phyloP scores from a whole-genome alignment of 1,140 invertebrate species.

The Trichonephila clavata region DNA sequence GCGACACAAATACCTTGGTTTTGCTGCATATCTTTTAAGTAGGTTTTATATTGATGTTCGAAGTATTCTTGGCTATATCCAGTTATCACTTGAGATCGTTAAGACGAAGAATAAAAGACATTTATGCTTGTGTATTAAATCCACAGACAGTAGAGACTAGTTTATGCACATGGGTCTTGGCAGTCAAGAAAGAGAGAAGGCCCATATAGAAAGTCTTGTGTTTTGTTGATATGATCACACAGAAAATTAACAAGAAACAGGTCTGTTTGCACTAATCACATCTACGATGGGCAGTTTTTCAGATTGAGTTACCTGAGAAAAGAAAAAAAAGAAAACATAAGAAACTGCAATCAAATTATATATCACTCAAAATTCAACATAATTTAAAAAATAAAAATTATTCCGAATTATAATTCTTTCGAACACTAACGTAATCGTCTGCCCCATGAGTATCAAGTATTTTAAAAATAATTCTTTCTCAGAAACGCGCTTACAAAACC shows the following conservation, averaged over 20 bases:
- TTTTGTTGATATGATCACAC: background rate
- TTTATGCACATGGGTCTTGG: conserved; percentile 30
- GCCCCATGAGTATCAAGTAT: too few relatives aligned
- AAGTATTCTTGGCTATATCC: background rate
- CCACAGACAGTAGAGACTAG: conserved; percentile 65
- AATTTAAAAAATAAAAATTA: background rate
- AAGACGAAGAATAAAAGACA: conserved; percentile 44
- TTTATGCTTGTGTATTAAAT: background rate
- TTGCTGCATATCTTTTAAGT: conserved; percentile 39
- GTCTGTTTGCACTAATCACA: conserved; percentile 45
- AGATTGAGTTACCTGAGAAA: conserved; percentile 63
- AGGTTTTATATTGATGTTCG: background rate
- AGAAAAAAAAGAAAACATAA: conserved; percentile 34
- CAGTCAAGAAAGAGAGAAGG: conserved; percentile 3
- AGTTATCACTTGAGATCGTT: conserved; percentile 49
- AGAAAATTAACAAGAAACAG: conserved; percentile 62
- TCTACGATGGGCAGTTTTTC: conserved; percentile 64
- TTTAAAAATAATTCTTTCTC: too few relatives aligned
- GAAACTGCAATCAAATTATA: background rate
- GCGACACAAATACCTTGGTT: conserved; percentile 1
- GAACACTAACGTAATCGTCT: too few relatives aligned
- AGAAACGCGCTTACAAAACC: too few relatives aligned
- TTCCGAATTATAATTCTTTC: too few relatives aligned
- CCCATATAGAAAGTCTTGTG: conserved; percentile 37
- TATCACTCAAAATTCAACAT: background rate